These are phyloP conservation scores for Lasioglossum villosulum DNA, from an alignment of 2,888 invertebrate genomes.

Conservation along the genomic window DNA sequence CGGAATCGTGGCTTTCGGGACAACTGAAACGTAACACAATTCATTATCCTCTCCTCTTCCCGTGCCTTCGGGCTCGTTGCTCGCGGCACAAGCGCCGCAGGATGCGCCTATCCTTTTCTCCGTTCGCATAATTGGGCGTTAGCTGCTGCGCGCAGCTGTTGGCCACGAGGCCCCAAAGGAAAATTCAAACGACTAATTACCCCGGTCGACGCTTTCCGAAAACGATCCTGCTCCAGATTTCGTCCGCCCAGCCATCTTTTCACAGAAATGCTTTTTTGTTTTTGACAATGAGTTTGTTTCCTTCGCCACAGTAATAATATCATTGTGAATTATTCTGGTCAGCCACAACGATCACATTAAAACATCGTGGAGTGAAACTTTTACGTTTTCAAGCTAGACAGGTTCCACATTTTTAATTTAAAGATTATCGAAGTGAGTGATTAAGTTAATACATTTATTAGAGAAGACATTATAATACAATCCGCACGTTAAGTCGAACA, in stretches of 20 bases:
- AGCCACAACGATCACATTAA: too few relatives aligned
- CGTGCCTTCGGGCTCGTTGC: constrained; percentile 74
- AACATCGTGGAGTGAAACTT: too few relatives aligned
- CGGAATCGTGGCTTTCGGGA: constrained; percentile 81
- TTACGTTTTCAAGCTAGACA: too few relatives aligned
- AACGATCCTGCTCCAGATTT: background rate
- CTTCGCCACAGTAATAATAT: too few relatives aligned
- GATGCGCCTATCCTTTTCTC: constrained; percentile 37
- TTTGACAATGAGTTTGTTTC: too few relatives aligned
- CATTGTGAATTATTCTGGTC: too few relatives aligned
- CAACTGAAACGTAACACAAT: constrained; percentile 82
- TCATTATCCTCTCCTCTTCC: constrained; percentile 75
- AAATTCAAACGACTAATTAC: constrained; percentile 35
- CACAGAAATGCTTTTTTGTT: background rate
- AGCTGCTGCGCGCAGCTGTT: constrained; percentile 54
- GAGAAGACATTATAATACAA: too few relatives aligned
- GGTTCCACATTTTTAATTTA: too few relatives aligned
- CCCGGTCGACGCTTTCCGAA: background rate
- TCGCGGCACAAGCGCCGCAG: constrained; percentile 53
- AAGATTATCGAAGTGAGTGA: too few relatives aligned
- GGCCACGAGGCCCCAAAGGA: background rate
- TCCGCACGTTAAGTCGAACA: too few relatives aligned
- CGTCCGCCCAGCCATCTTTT: background rate
- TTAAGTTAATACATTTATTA: too few relatives aligned
- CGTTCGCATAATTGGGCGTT: constrained; percentile 62